Evolutionary conservation across 2,113 vertebrate genomes (phyloP).

Genomic region (Promerops cafer): DNA sequence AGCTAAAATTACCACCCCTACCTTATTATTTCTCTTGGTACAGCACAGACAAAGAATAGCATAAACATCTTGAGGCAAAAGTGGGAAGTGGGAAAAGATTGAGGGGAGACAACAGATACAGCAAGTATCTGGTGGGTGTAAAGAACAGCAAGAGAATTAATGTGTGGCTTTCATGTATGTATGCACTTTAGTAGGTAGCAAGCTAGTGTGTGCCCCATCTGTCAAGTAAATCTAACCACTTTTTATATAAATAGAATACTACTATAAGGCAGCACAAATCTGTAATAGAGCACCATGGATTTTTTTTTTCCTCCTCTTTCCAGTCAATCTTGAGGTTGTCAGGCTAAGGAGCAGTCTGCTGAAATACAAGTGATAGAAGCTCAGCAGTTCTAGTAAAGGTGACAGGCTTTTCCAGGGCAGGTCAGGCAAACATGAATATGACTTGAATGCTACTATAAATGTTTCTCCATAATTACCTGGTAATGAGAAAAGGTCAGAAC

Average conservation of each 20-base stretch:
- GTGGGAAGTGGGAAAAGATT: not conserved
- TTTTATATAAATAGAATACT: not conserved
- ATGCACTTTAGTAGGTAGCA: not conserved
- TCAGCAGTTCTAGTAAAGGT: not conserved
- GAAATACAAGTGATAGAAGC: not conserved
- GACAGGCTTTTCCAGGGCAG: not conserved
- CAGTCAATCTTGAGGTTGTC: not conserved
- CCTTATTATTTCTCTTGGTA: not conserved
- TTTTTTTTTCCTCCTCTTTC: not conserved
- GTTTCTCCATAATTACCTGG: not conserved
- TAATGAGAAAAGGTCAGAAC: not conserved
- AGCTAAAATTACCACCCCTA: not conserved
- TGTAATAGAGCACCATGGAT: not conserved
- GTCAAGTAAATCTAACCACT: not conserved
- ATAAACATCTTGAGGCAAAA: not conserved
- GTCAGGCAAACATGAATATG: not conserved
- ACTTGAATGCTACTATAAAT: not conserved
- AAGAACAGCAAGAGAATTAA: not conserved
- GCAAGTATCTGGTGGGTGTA: not conserved
- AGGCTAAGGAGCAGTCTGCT: not conserved
- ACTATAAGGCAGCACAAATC: not conserved
- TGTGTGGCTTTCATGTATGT: not conserved
- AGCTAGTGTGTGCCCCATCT: not conserved
- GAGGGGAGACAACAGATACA: not conserved
- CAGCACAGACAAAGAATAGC: not conserved